phyloP scores from a whole-genome alignment of 2,797 vertebrate species.

The Chloroceryle amazona region DNA sequence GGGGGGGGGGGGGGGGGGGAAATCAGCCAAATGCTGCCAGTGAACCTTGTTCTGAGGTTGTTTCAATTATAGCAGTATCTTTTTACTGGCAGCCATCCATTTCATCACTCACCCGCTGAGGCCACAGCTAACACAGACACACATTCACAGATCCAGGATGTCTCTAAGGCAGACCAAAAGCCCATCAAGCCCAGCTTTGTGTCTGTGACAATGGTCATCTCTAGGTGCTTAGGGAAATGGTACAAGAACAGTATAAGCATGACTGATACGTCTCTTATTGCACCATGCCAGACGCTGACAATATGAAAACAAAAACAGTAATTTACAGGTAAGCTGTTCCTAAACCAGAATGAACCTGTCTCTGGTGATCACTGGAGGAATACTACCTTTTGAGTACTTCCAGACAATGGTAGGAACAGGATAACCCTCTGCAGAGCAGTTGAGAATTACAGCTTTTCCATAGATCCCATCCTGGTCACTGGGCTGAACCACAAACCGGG shows the following conservation, averaged over 20 bases:
- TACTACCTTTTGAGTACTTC: slow-evolving; percentile 98
- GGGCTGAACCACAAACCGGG: slow-evolving; percentile 97
- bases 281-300: background rate
- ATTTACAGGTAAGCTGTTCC: accelerated
- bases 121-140: background rate
- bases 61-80: background rate
- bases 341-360: background rate
- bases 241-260: background rate
- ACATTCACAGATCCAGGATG: background rate
- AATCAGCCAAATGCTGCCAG: background rate
- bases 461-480: slow-evolving; percentile 98
- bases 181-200: background rate
- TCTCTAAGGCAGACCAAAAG: background rate
- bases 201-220: background rate
- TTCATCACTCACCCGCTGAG: background rate
- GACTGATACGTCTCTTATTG: background rate
- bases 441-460: slow-evolving; percentile 96
- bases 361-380: background rate
- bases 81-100: background rate
- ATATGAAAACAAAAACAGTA: background rate
- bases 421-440: slow-evolving; percentile 98
- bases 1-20: background rate
- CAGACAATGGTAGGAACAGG: slow-evolving; percentile 97
- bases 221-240: background rate
- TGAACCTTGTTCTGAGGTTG: background rate